Evolutionary conservation across 1,140 invertebrate genomes (phyloP).

Genomic region (Notospermus geniculatus): DNA sequence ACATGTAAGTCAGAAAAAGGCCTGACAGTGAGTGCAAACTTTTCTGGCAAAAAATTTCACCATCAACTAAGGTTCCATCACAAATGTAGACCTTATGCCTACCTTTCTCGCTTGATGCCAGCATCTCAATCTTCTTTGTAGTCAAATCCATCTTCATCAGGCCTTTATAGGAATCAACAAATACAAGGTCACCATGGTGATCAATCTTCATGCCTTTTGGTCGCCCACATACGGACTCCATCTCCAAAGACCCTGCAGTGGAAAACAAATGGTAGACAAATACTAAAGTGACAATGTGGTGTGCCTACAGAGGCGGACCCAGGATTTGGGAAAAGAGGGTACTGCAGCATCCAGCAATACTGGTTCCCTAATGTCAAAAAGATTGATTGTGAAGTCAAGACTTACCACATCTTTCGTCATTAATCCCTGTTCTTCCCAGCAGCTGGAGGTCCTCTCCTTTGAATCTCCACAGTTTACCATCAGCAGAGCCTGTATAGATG

Average conservation of each 20-base stretch:
- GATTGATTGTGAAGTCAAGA: no score
- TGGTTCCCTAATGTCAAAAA: not conserved
- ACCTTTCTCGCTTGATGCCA: slow-evolving; percentile 10
- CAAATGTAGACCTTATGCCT: not conserved
- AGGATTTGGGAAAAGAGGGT: not conserved
- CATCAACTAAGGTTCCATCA: no score
- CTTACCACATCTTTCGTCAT: slow-evolving; percentile 34
- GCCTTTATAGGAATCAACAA: slow-evolving; percentile 76
- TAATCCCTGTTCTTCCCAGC: slow-evolving; percentile 26
- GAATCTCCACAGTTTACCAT: slow-evolving; percentile 36
- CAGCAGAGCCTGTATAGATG: slow-evolving; percentile 37
- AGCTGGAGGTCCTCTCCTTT: slow-evolving; percentile 21
- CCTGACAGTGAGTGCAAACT: not conserved
- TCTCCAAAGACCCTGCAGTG: slow-evolving; percentile 22
- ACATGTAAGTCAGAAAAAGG: not conserved
- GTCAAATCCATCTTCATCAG: slow-evolving; percentile 72
- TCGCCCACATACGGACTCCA: slow-evolving; percentile 66
- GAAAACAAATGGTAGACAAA: slow-evolving; percentile 11
- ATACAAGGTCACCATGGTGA: slow-evolving; percentile 67
- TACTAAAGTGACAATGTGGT: not conserved
- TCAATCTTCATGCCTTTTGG: slow-evolving; percentile 75
- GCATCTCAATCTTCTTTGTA: slow-evolving; percentile 57
- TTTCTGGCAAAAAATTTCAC: not conserved
- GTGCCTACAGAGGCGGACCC: not conserved
- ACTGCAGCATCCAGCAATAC: not conserved